Conservation (phyloP, 2,888 invertebrate genomes). For the Tiliacea aurago region DNA sequence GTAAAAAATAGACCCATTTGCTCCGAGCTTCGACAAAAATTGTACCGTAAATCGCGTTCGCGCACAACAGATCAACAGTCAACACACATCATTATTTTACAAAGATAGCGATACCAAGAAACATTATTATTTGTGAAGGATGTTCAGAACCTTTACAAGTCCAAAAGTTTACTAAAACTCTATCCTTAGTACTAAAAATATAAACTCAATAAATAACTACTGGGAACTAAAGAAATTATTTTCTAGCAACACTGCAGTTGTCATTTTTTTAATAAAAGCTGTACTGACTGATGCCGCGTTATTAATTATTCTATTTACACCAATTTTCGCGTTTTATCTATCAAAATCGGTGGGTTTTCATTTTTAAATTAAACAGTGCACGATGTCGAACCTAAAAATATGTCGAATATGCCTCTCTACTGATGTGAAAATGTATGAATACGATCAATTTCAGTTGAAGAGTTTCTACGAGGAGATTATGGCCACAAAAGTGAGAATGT, state of each 20-base stretch:
- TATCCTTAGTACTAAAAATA: not conserved
- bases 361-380: constrained; percentile 26
- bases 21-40: not conserved
- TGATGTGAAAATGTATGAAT: constrained; percentile 74
- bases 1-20: not conserved
- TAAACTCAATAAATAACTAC: not conserved
- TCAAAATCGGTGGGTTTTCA: constrained; percentile 32
- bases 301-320: constrained; percentile 47
- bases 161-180: not conserved
- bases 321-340: constrained; percentile 30
- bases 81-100: not conserved
- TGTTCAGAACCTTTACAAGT: not conserved
- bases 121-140: not conserved
- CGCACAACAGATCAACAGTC: too few relatives aligned
- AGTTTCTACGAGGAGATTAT: constrained; percentile 77
- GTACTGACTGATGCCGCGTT: constrained; percentile 46
- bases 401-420: constrained; percentile 77
- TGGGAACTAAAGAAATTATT: constrained; percentile 7
- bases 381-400: constrained; percentile 73
- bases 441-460: constrained; percentile 73
- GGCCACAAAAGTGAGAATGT: constrained; percentile 74
- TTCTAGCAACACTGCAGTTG: constrained; percentile 50
- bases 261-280: constrained; percentile 42
- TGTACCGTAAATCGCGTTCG: not conserved
- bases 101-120: not conserved